These are phyloP conservation scores for Mesochorus sp. DNA, from an alignment of 2,888 invertebrate genomes.

Conservation along the genomic window DNA sequence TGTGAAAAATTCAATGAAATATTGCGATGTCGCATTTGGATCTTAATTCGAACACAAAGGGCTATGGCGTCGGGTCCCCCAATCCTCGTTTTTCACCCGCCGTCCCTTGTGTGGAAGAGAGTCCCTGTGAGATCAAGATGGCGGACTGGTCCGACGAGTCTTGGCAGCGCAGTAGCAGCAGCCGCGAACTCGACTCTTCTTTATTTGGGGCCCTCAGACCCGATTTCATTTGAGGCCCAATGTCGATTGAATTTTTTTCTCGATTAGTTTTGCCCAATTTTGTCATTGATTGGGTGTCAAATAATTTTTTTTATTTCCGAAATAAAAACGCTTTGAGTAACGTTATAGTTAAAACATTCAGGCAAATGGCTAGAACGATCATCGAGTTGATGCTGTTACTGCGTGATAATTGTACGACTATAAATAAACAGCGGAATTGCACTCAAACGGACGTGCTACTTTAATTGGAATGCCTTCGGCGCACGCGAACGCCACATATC, in stretches of 20 bases:
- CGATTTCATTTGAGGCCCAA: slow-evolving; percentile 26
- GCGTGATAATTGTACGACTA: slow-evolving; percentile 74
- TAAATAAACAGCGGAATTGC: slow-evolving; percentile 77
- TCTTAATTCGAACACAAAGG: slow-evolving; percentile 9
- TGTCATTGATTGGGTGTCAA: not conserved
- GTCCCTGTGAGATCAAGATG: slow-evolving; percentile 67
- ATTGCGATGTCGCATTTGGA: not conserved
- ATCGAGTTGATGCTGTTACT: slow-evolving; percentile 65
- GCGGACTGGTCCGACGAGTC: slow-evolving; percentile 73
- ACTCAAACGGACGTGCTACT: slow-evolving; percentile 70
- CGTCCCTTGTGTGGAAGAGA: slow-evolving; percentile 32
- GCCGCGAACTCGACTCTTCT: slow-evolving; percentile 53
- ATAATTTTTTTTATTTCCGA: not conserved
- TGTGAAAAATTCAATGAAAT: not conserved
- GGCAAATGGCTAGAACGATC: slow-evolving; percentile 68
- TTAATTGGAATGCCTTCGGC: slow-evolving; percentile 74
- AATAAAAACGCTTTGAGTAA: no score
- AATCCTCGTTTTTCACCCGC: slow-evolving; percentile 14
- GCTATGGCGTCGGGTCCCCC: slow-evolving; percentile 18
- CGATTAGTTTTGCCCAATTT: not conserved
- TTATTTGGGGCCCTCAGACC: slow-evolving; percentile 59
- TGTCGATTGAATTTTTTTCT: not conserved
- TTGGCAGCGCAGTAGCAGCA: not conserved
- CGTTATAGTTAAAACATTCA: slow-evolving; percentile 13
- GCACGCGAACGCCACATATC: slow-evolving; percentile 71